Evolutionary conservation across 2,888 invertebrate species (phyloP), one percentile per base, ranked within the genome.

Genomic region (Chesias legatella): DNA sequence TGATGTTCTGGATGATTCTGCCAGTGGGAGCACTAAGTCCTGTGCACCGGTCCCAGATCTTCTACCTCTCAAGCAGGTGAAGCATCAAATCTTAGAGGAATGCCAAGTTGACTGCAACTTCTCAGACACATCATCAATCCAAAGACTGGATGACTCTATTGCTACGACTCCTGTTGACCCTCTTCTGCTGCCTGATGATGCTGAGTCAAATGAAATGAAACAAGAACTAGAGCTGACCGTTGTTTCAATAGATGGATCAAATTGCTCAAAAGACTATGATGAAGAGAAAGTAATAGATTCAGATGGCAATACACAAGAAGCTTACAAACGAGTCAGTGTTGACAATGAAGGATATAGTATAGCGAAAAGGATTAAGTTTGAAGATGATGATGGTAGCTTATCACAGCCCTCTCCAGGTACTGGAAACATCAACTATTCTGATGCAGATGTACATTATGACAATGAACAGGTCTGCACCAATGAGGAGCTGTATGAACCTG

Each of bases 131-230:
- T 77, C 81, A 31, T 77, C 82, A 28, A 62, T 65, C 24, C 76
- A 70, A 40, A 80, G 84, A 56, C 57, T 79, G 58, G 88, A 89
- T 60, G 88, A 86, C 33, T 73, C 73, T 34, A 61, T 79, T n/a
- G 70, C 81, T 20, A 73, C 78, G 33, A 84, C 84, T 45, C 85
- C 86, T 46, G 72, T 86, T 36, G 89, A 89, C 64, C 89, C 89
- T 7, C 70, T 88, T 3, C 61, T 88, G 11, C 55, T 89, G 37
- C 83, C 79, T 47, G 88, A 88, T 51, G 58, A 45, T 26, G 23
- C 57, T 42, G 85, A 84, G 46, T 62, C 73, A 35, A 79, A 81
- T 24, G 84, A 84, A 34, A 33, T 67, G 1, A 85, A 83, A 55
- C 75, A 82, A 56, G 80, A 80, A 41, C 58, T 79, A 48, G 80